Conservation (phyloP, 2,113 vertebrate species). For the Hylia prasina region DNA sequence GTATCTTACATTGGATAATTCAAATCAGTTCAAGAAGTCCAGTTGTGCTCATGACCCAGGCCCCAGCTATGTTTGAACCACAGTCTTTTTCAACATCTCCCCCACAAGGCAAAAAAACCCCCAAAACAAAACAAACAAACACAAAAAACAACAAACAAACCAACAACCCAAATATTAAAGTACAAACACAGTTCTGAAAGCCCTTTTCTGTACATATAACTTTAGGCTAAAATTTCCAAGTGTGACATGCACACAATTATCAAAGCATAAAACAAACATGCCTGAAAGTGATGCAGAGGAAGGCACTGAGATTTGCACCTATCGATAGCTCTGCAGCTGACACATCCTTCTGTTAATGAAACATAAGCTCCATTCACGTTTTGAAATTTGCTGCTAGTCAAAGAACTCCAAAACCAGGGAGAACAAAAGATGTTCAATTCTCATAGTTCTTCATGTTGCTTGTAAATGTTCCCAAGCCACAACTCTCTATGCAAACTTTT, state of each 20-base stretch:
- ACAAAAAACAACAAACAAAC: neutral
- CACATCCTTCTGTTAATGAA: neutral
- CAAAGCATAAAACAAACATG: neutral
- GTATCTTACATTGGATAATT: neutral
- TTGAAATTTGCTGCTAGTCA: neutral
- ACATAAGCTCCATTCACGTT: conserved; percentile 23
- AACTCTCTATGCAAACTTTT: neutral
- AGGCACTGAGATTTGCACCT: neutral
- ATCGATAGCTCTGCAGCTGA: rapidly evolving
- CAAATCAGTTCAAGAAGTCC: neutral
- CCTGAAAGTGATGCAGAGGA: neutral
- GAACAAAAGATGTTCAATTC: neutral
- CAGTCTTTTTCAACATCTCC: neutral
- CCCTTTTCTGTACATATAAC: neutral
- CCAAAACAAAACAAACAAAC: too few relatives aligned
- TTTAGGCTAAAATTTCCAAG: neutral
- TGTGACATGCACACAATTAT: neutral
- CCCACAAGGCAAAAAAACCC: neutral
- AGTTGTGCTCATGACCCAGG: neutral
- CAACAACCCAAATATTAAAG: neutral
- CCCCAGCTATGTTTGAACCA: neutral
- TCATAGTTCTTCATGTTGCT: neutral
- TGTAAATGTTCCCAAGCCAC: neutral
- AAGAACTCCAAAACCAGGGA: neutral
- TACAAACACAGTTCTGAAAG: neutral